A percentile compares a stretch with the other conserved stretches of the same genome.
Evolutionary conservation across 92 coral and sea anemone species (phyloP).

Genomic region (Porites divaricata): DNA sequence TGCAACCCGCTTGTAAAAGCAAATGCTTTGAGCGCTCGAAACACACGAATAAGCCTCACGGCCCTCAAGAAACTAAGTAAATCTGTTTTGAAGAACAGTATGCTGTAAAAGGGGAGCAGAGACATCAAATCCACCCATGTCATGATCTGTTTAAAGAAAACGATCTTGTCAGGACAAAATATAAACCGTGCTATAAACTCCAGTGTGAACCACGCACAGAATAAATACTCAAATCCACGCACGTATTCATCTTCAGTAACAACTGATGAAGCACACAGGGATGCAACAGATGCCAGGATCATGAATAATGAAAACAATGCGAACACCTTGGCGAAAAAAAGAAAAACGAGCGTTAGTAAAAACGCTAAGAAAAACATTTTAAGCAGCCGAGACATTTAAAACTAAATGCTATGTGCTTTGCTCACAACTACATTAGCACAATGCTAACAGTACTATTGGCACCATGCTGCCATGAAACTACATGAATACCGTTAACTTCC

Average conservation of each 20-base stretch:
- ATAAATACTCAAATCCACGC: conserved; percentile 58
- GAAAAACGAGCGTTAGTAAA: neutral
- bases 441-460: too few relatives aligned
- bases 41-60: conserved; percentile 85
- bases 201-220: conserved; percentile 93
- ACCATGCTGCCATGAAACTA: too few relatives aligned
- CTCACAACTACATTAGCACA: too few relatives aligned
- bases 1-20: conserved; percentile 95
- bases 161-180: conserved; percentile 82
- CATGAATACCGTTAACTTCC: too few relatives aligned
- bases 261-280: conserved; percentile 88
- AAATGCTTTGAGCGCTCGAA: conserved; percentile 90
- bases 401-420: too few relatives aligned
- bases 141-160: conserved; percentile 77
- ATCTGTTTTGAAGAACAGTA: conserved; percentile 29
- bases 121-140: conserved; percentile 95
- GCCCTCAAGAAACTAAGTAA: conserved; percentile 62
- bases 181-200: conserved; percentile 74
- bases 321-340: conserved; percentile 65
- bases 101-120: conserved; percentile 78
- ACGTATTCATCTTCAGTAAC: conserved; percentile 37
- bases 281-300: conserved; percentile 81
- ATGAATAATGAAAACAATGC: conserved; percentile 82
- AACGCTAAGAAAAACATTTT: too few relatives aligned
- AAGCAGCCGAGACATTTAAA: too few relatives aligned